Evolutionary conservation across 2,888 invertebrate species (phyloP).

Genomic region (Drosophila kuntzei): DNA sequence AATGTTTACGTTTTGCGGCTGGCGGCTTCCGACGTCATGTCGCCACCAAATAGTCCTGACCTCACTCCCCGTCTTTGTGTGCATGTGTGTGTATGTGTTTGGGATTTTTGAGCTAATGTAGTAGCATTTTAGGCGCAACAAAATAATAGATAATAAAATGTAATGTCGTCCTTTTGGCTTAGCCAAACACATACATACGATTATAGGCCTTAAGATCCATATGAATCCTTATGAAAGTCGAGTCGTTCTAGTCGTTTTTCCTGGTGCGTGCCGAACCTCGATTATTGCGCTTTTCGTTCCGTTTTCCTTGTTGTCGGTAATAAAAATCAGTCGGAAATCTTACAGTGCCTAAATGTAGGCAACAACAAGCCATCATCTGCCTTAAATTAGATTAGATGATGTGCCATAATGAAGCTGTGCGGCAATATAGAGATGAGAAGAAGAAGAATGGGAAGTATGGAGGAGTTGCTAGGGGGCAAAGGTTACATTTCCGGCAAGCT

Average conservation of each 20-base stretch:
- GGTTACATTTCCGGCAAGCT: slow-evolving; percentile 11
- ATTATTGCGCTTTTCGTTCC: slow-evolving; percentile 72
- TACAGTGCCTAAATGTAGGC: slow-evolving; percentile 57
- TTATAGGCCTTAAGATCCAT: slow-evolving; percentile 29
- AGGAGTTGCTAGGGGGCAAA: slow-evolving; percentile 8
- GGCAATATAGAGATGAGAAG: slow-evolving; percentile 5
- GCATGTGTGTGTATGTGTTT: slow-evolving; percentile 3
- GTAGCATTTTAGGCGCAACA: slow-evolving; percentile 72
- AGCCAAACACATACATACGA: slow-evolving; percentile 38
- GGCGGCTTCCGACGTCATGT: slow-evolving; percentile 48
- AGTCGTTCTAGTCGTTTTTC: slow-evolving; percentile 19
- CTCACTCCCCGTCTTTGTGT: slow-evolving; percentile 16
- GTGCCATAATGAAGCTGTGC: slow-evolving; percentile 76
- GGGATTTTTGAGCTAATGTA: slow-evolving; percentile 76
- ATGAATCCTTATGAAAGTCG: slow-evolving; percentile 15
- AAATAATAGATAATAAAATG: slow-evolving; percentile 81
- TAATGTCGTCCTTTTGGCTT: slow-evolving; percentile 75
- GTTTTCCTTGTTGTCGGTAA: slow-evolving; percentile 41
- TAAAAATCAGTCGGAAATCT: slow-evolving; percentile 77
- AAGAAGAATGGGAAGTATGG: neutral
- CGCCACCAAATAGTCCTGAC: slow-evolving; percentile 40
- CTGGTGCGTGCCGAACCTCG: slow-evolving; percentile 63
- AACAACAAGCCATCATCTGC: slow-evolving; percentile 53
- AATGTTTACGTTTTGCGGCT: slow-evolving; percentile 76
- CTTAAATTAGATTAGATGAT: slow-evolving; percentile 77